Evolutionary conservation across 1,140 invertebrate genomes (phyloP).

Genomic region (Eulimnadia texana): DNA sequence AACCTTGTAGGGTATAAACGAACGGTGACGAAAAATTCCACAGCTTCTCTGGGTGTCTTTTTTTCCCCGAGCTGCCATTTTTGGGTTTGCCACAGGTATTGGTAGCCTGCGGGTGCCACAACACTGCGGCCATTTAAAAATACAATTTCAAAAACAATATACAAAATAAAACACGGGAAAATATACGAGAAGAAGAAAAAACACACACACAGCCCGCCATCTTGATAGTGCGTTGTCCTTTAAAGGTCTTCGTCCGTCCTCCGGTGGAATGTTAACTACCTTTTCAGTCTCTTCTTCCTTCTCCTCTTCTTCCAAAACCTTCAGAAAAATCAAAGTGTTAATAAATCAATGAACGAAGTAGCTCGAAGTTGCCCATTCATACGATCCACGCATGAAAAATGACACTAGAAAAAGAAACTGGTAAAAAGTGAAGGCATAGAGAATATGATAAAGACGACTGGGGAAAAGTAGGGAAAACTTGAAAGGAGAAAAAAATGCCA

Average conservation of each 20-base stretch:
- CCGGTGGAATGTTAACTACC: not conserved
- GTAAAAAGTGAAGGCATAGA: not conserved
- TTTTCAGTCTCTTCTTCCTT: no score
- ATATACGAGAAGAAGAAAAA: not conserved
- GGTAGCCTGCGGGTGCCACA: not conserved
- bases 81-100: not conserved
- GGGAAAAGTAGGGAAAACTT: not conserved
- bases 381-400: not conserved
- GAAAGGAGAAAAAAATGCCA: not conserved
- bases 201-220: not conserved
- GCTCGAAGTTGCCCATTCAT: conserved; percentile 1
- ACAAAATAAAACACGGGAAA: not conserved
- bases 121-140: no score
- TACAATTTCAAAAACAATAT: not conserved
- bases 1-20: no score
- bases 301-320: no score
- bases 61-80: no score
- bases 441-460: not conserved
- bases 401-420: not conserved
- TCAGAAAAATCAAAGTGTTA: not conserved
- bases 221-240: not conserved
- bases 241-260: not conserved
- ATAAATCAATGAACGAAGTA: not conserved
- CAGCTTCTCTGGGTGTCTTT: no score
- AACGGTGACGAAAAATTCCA: no score